Base-by-base conservation (phyloP, 2,888 invertebrate genomes). In the Chaitophorus viminalis region DNA sequence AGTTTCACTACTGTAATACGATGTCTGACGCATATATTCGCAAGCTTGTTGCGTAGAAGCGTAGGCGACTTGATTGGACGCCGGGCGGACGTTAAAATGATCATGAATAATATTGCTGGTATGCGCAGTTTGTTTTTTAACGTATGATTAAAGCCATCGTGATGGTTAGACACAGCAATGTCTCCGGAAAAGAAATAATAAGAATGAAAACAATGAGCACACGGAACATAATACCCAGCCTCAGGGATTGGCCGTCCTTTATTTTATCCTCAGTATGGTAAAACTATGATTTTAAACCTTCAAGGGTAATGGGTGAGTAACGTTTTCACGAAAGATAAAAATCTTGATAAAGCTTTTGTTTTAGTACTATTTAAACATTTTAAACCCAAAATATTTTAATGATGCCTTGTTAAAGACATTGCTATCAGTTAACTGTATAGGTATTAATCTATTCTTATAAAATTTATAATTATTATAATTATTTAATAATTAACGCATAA, bases 11-110 rank as follows among this genome's bases (percentile, higher is more conserved):
- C 81, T 8, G 33, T 72, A 3, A 33, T 8, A 25, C 3, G 2
- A 9, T 81, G 31, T 39, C 46, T 46, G 14, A 46, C 14, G 14
- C 14, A 46, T 14, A 11, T 46, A 46, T 46, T 46, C 3, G 46
- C 46, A 3, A 46, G 46, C 21, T 31, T 70, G 74, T 60, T 18
- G 72, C 74, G 83, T 54, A 36, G 70, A 87, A 74, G 77, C 77
- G 85, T 85, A 52, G 85, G 85, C 85, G 85, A 52, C 54, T 86
- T 86, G 72, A 86, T 86, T 86, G 86, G 36, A 72, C 72, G 36
- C 60, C n/a, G n/a, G n/a, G n/a, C n/a, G n/a, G 29, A 52, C 70
- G 78, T 86, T 72, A 36, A 39, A 82, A 83, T 39, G 36, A 83
- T 83, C 29, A 39, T 65, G 31, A 83, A 33, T 72, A 60, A 82